A percentile compares a stretch with the other conserved stretches of the same genome.
These are phyloP conservation scores for Trachelus stipa DNA, from an alignment of 2,888 invertebrate genomes.

Conservation along the genomic window DNA sequence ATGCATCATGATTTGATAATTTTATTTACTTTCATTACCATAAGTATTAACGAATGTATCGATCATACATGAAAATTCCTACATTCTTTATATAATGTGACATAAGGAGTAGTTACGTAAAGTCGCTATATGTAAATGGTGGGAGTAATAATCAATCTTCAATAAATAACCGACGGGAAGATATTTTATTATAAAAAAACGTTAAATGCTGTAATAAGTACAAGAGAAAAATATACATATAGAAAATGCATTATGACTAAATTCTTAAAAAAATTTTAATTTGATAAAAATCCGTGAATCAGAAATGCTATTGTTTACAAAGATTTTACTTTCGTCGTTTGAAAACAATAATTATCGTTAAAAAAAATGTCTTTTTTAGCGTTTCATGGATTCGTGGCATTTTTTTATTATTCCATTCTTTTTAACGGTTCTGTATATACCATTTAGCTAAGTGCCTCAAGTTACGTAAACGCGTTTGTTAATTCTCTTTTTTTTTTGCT, in stretches of 20 bases:
- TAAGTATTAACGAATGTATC: conserved; percentile 18
- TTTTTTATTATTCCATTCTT: not conserved
- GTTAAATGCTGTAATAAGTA: not conserved
- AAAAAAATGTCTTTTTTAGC: not conserved
- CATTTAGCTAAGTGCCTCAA: not conserved
- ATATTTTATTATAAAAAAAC: not conserved
- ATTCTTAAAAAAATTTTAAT: too few relatives aligned
- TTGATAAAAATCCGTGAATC: too few relatives aligned
- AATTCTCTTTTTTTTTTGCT: not conserved
- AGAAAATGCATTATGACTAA: too few relatives aligned
- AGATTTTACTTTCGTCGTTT: not conserved
- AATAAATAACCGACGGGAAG: not conserved
- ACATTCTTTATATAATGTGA: not conserved
- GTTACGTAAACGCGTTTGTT: not conserved
- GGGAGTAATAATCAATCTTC: not conserved
- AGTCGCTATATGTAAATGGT: too few relatives aligned
- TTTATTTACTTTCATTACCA: conserved; percentile 30
- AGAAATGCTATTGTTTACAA: too few relatives aligned
- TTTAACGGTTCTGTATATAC: not conserved
- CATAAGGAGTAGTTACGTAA: too few relatives aligned
- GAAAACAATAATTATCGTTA: not conserved
- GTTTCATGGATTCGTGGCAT: not conserved
- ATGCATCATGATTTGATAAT: conserved; percentile 37
- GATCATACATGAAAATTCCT: not conserved
- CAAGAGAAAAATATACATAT: not conserved